Conservation (phyloP, 2,113 vertebrate species). For the Trogon melanurus region DNA sequence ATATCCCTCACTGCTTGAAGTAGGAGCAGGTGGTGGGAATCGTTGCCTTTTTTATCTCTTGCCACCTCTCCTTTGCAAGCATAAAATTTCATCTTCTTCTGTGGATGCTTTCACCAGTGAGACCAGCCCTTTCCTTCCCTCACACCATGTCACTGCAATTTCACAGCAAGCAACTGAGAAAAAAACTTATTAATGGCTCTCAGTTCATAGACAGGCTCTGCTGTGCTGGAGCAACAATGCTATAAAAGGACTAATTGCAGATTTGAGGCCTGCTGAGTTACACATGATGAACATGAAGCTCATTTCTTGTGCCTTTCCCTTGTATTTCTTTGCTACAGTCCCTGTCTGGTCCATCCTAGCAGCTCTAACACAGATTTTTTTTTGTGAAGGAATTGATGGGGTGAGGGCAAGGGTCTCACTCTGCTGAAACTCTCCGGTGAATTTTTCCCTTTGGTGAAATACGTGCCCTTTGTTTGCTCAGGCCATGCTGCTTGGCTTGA, state of each 20-base stretch:
- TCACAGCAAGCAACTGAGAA: neutral
- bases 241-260: neutral
- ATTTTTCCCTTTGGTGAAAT: neutral
- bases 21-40: neutral
- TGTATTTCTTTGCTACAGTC: fast-evolving
- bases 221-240: neutral
- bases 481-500: neutral
- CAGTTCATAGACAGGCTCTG: neutral
- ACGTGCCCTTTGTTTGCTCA: neutral
- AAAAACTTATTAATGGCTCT: neutral
- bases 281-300: neutral
- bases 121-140: neutral
- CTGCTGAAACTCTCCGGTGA: fast-evolving
- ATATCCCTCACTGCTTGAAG: neutral
- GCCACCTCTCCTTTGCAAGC: neutral
- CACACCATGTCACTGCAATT: neutral
- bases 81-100: neutral
- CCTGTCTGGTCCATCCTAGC: neutral
- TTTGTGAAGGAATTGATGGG: neutral
- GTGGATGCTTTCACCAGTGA: fast-evolving
- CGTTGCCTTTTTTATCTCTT: neutral
- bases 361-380: neutral
- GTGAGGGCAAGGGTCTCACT: neutral
- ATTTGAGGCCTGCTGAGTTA: neutral
- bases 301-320: neutral